phyloP scores from a whole-genome alignment of 2,113 vertebrate species.

The Salminus brasiliensis region DNA sequence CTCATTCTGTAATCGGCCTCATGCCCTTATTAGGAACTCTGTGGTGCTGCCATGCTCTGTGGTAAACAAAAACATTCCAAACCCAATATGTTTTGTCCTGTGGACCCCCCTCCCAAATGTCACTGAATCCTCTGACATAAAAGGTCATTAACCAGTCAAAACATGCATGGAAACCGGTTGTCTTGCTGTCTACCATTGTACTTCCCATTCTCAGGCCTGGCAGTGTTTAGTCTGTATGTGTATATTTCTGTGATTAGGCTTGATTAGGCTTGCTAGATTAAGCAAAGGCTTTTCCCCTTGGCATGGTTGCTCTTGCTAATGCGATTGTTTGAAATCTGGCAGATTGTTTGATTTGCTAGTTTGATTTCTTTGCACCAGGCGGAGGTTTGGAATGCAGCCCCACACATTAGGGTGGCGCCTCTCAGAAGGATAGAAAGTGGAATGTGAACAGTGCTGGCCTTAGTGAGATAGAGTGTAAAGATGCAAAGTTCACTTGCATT shows the following conservation, averaged over 20 bases:
- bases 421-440: constrained; percentile 58
- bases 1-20: too few species aligned
- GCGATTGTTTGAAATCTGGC: constrained; percentile 38
- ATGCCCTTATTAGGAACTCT: too few species aligned
- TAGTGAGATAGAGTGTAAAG: too few species aligned
- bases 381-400: constrained; percentile 55
- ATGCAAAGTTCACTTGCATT: too few species aligned
- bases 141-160: too few species aligned
- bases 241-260: constrained; percentile 11
- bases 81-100: too few species aligned
- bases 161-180: background rate
- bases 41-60: too few species aligned
- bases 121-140: too few species aligned
- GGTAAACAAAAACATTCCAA: too few species aligned
- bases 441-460: constrained; percentile 50
- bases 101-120: too few species aligned
- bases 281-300: background rate
- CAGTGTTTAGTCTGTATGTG: background rate
- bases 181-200: background rate
- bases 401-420: constrained; percentile 51
- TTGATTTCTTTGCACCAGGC: constrained; percentile 56
- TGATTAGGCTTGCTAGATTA: constrained; percentile 26
- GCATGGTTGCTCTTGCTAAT: constrained; percentile 26
- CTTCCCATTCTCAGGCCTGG: background rate
- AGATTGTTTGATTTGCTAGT: constrained; percentile 52